Evolutionary conservation across 2,888 invertebrate species (phyloP).

Genomic region (Pimpla rufipes): DNA sequence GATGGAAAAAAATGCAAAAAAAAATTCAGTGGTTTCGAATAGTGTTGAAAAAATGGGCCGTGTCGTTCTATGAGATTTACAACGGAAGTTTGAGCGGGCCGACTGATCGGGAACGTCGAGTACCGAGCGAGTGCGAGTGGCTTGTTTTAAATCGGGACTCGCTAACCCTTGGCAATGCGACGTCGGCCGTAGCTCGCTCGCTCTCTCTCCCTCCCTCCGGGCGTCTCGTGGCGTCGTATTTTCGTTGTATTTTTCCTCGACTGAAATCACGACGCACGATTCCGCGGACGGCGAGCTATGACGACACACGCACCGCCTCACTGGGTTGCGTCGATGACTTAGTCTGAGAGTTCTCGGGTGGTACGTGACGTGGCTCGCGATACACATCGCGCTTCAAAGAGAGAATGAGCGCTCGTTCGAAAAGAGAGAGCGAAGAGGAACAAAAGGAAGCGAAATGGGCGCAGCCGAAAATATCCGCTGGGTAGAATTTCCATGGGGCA

Average conservation of each 20-base stretch:
- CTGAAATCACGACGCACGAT: conserved; percentile 50
- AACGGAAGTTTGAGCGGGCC: conserved; percentile 33
- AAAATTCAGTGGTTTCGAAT: too few species aligned
- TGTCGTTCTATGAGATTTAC: conserved; percentile 32
- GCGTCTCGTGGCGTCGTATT: conserved; percentile 45
- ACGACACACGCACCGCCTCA: conserved; percentile 58
- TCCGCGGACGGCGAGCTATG: conserved; percentile 64
- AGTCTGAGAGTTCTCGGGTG: conserved; percentile 33
- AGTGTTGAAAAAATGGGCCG: neutral
- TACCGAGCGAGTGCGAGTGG: conserved; percentile 46
- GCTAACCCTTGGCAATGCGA: conserved; percentile 53
- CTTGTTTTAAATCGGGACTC: conserved; percentile 64
- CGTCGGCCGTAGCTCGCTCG: conserved; percentile 37
- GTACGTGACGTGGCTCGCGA: conserved; percentile 57
- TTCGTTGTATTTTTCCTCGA: conserved; percentile 51
- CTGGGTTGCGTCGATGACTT: conserved; percentile 63
- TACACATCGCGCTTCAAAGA: conserved; percentile 23
- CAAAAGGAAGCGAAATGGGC: conserved; percentile 25
- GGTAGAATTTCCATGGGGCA: neutral
- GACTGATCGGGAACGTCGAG: conserved; percentile 19
- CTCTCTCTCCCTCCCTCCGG: conserved; percentile 43
- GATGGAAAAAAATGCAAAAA: too few species aligned
- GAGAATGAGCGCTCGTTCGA: conserved; percentile 16
- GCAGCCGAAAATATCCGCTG: conserved; percentile 35
- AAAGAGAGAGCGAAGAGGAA: conserved; percentile 9